These are phyloP conservation scores for Heterodera schachtii DNA, from an alignment of 1,140 invertebrate species.

Conservation along the genomic window DNA sequence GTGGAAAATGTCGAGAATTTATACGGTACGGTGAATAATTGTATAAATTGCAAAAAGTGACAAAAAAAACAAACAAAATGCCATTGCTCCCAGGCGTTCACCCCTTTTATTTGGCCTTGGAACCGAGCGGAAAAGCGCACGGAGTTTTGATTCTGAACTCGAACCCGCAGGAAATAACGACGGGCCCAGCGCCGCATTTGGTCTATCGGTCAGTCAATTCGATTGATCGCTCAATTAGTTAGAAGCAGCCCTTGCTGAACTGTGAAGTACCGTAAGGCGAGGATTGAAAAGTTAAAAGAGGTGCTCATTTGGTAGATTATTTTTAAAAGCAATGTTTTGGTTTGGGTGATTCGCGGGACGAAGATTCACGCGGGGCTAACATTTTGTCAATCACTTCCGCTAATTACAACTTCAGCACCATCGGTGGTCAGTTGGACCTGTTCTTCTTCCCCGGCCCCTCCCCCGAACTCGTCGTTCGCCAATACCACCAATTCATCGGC, in stretches of 20 bases:
- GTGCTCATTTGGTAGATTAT: too few species aligned
- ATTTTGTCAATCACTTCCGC: too few species aligned
- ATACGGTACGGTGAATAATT: conserved; percentile 46
- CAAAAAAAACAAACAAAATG: too few species aligned
- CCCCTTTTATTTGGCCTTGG: conserved; percentile 71
- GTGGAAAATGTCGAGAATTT: conserved; percentile 52
- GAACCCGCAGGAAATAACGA: conserved; percentile 67
- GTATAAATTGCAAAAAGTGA: neutral
- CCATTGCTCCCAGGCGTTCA: conserved; percentile 67
- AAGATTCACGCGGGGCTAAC: too few species aligned
- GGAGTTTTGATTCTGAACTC: conserved; percentile 69
- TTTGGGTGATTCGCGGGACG: too few species aligned
- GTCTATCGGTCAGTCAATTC: conserved; percentile 42
- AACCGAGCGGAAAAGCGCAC: conserved; percentile 69
- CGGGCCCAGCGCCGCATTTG: conserved; percentile 60
- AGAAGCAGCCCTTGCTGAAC: too few species aligned
- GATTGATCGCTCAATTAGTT: too few species aligned
- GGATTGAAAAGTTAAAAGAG: too few species aligned
- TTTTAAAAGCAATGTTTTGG: too few species aligned
- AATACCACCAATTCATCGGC: conserved; percentile 68
- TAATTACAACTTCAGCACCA: conserved; percentile 40
- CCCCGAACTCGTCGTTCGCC: conserved; percentile 68
- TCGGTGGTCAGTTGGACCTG: conserved; percentile 67
- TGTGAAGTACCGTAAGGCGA: too few species aligned
- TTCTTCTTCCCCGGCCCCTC: conserved; percentile 69